phyloP scores from a whole-genome alignment of 2,888 invertebrate species.

The Octodonta nipae region DNA sequence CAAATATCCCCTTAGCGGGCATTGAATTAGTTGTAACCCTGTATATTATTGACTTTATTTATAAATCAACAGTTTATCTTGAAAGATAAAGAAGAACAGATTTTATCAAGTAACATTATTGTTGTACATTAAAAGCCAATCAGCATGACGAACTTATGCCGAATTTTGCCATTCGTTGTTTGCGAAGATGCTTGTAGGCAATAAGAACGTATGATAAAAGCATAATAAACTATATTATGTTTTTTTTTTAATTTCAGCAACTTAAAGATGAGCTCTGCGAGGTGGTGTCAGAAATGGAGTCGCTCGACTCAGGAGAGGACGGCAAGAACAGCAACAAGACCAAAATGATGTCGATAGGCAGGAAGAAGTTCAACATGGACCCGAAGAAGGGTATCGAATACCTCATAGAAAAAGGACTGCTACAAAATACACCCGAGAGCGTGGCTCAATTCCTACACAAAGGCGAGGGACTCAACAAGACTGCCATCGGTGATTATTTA shows the following conservation, averaged over 20 bases:
- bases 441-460: constrained; percentile 89
- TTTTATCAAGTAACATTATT: no score
- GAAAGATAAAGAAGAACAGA: no score
- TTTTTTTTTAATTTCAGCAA: constrained; percentile 60
- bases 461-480: constrained; percentile 95
- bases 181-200: no score
- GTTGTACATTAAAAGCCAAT: no score
- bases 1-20: no score
- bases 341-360: constrained; percentile 91
- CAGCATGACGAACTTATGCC: no score
- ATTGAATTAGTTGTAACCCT: no score
- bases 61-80: no score
- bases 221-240: no score
- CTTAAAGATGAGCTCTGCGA: constrained; percentile 95
- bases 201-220: no score
- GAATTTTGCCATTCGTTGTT: no score
- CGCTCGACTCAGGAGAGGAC: constrained; percentile 84
- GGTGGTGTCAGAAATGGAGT: constrained; percentile 90
- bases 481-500: constrained; percentile 95
- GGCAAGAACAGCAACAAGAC: constrained; percentile 75
- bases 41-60: no score
- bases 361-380: constrained; percentile 99
- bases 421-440: constrained; percentile 80
- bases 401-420: constrained; percentile 81
- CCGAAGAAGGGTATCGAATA: constrained; percentile 98